Conservation (phyloP, 1,140 invertebrate genomes). For the Panonychus citri region DNA sequence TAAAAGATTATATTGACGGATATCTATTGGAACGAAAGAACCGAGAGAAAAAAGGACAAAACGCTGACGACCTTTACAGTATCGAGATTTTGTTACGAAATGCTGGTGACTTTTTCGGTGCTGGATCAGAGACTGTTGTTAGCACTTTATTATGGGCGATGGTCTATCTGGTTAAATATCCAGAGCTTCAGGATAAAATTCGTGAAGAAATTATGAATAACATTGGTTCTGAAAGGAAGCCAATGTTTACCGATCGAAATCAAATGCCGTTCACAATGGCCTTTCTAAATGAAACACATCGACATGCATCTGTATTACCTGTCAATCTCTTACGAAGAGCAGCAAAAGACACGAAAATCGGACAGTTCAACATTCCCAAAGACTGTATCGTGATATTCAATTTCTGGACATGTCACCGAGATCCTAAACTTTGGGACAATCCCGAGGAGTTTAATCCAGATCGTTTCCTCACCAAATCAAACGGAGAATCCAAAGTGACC, state of each 20-base stretch:
- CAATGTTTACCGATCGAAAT: conserved; percentile 8
- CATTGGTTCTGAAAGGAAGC: conserved; percentile 12
- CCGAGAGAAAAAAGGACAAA: not conserved
- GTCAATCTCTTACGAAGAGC: conserved; percentile 11
- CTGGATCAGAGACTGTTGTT: conserved; percentile 17
- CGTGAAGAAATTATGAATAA: conserved; percentile 15
- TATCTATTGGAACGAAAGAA: conserved; percentile 27
- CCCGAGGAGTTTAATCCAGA: conserved; percentile 39
- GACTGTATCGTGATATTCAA: conserved; percentile 27
- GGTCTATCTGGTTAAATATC: conserved; percentile 10
- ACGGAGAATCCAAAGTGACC: conserved; percentile 15
- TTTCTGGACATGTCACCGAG: conserved; percentile 39
- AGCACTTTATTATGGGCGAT: conserved; percentile 14
- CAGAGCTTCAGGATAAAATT: conserved; percentile 14
- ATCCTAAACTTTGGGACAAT: conserved; percentile 37
- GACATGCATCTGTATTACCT: conserved; percentile 13
- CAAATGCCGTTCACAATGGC: conserved; percentile 16
- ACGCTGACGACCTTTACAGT: conserved; percentile 5
- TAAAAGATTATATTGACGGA: conserved; percentile 9
- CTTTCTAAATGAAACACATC: conserved; percentile 13
- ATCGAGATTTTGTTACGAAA: conserved; percentile 10
- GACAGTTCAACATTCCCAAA: not conserved
- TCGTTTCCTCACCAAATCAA: not conserved
- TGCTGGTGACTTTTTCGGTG: conserved; percentile 13
- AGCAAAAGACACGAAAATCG: not conserved